Evolutionary conservation across 1,140 invertebrate genomes (phyloP).

Genomic region (Mactra quadrangularis): DNA sequence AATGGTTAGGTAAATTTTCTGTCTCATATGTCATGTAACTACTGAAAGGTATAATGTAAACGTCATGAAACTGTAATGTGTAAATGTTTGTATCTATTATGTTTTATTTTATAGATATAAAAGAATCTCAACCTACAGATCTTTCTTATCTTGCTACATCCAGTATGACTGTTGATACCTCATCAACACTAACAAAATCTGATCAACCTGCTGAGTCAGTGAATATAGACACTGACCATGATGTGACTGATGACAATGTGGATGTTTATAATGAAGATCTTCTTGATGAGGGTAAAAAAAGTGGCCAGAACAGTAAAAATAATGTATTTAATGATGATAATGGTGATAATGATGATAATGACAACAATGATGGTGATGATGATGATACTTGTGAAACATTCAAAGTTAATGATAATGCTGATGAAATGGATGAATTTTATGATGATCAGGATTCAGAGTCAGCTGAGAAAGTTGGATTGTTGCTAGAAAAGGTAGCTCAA

Average conservation of each 20-base stretch:
- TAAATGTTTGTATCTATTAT: too few relatives aligned
- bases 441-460: conserved; percentile 48
- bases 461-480: conserved; percentile 36
- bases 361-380: conserved; percentile 15
- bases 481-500: conserved; percentile 41
- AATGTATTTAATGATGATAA: conserved; percentile 34
- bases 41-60: too few relatives aligned
- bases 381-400: neutral
- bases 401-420: neutral
- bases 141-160: too few relatives aligned
- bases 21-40: too few relatives aligned
- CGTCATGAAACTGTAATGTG: too few relatives aligned
- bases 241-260: conserved; percentile 7
- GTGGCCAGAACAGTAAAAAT: neutral
- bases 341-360: conserved; percentile 28
- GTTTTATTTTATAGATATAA: too few relatives aligned
- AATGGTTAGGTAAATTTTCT: too few relatives aligned
- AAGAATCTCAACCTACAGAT: too few relatives aligned
- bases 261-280: conserved; percentile 46
- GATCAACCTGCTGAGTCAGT: neutral
- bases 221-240: neutral
- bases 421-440: conserved; percentile 56
- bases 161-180: too few relatives aligned
- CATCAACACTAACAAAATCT: neutral
- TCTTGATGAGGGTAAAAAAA: neutral